Evolutionary conservation across 2,113 vertebrate genomes (phyloP).

Genomic region (Bubo bubo): DNA sequence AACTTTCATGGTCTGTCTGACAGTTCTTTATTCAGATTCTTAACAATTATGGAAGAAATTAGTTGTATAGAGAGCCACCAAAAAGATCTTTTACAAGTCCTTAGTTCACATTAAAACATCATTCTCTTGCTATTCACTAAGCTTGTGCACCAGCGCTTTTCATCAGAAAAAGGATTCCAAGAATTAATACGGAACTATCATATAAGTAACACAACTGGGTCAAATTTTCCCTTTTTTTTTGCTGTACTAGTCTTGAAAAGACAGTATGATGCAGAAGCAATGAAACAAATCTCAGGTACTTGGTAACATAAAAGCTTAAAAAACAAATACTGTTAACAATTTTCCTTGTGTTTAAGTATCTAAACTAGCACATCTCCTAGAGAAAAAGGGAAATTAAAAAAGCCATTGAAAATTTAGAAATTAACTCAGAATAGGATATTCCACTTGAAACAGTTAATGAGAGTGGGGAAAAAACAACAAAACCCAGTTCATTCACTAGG

Average conservation of each 20-base stretch:
- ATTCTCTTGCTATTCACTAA: neutral
- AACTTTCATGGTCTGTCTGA: neutral
- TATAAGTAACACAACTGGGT: neutral
- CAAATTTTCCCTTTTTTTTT: neutral
- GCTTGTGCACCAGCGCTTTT: neutral
- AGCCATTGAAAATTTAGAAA: neutral
- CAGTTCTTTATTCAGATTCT: neutral
- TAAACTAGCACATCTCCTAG: accelerated
- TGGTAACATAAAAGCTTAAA: neutral
- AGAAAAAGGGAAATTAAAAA: accelerated
- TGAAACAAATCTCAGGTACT: neutral
- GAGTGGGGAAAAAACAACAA: neutral
- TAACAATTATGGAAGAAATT: neutral
- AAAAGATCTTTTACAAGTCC: neutral
- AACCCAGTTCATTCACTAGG: neutral
- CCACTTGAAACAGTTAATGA: neutral
- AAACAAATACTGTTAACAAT: neutral
- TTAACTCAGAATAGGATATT: neutral
- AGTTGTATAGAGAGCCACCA: neutral
- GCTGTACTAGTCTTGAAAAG: neutral
- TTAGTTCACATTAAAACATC: neutral
- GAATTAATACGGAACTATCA: neutral
- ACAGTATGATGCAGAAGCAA: neutral
- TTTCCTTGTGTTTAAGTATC: neutral
- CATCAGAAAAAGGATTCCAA: neutral